Evolutionary conservation across 2,113 vertebrate genomes (phyloP), one percentile per base, ranked within the genome.

Genomic region (Lanius collurio): DNA sequence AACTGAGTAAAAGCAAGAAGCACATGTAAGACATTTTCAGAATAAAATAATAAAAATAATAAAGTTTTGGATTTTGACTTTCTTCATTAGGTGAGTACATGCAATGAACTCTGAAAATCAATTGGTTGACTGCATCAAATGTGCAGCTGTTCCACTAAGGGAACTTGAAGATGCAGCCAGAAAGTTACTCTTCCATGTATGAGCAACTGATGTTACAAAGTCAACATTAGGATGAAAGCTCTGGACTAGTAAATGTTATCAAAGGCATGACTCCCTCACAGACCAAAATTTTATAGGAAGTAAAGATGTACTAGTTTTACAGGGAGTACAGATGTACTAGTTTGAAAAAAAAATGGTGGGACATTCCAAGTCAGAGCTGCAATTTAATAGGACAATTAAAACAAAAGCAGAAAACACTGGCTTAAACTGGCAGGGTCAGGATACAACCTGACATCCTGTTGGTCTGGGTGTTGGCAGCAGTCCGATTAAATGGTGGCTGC

Each of bases 1-100:
- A 35, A 15, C 3, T 0, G 1, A 44, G 33, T 21, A 26, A 37
- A 63, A 44, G 3, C 5, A 68, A 18, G 5, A 46, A 70, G 13
- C 7, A 26, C 4, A 10, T 14, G 2, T 31, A 57, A 13, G 19
- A 47, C 3, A 50, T 67, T 22, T 82, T 57, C 7, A 55, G 62
- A 83, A 69, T 27, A 50, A 63, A 70, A 44, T n/a, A 56, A 41
- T 10, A 39, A 56, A 39, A 46, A 39, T 31, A 39, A 31, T 14
- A 37, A 94, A 59, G 11, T 49, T 63, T 1, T 8, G 18, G 22
- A 33, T 52, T 74, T 52, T 78, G 7, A 42, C 33, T 49, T 7
- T 59, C 28, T 84, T 75, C 14, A 31, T 21, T 4, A 41, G 5
- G 7, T 57, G 19, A 83, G 26, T 11, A 70, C 5, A 53, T 4